phyloP scores from a whole-genome alignment of 2,888 invertebrate species.

The Drosophila kuntzei region DNA sequence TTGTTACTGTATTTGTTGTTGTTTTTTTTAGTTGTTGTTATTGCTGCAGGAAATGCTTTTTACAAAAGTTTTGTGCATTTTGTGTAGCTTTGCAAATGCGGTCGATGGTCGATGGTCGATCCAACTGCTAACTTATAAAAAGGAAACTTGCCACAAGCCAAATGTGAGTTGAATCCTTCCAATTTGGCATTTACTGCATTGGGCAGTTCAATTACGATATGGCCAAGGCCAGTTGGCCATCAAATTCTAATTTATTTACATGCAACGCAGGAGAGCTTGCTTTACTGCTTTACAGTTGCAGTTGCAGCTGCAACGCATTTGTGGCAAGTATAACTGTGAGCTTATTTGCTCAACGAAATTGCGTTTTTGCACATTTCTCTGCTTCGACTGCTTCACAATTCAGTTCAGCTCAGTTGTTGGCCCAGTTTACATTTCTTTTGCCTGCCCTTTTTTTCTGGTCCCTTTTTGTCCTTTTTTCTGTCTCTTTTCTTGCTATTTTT shows the following conservation, averaged over 20 bases:
- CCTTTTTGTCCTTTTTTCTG: conserved; percentile 8
- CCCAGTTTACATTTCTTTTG: conserved; percentile 42
- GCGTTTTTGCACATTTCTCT: conserved; percentile 33
- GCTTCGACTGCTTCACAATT: conserved; percentile 13
- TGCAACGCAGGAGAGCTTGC: conserved; percentile 23
- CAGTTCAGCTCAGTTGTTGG: conserved; percentile 32
- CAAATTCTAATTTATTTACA: conserved; percentile 78
- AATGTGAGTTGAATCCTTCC: conserved; percentile 25
- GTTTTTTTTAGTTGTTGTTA: conserved; percentile 3
- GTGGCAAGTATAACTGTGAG: conserved; percentile 43
- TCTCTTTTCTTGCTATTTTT: conserved; percentile 1
- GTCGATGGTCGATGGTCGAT: conserved; percentile 13
- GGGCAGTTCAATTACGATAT: conserved; percentile 53
- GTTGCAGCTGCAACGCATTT: conserved; percentile 52
- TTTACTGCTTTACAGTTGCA: conserved; percentile 4
- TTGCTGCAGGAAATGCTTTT: conserved; percentile 40
- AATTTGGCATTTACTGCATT: conserved; percentile 46
- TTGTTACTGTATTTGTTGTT: conserved; percentile 11
- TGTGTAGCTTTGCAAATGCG: conserved; percentile 42
- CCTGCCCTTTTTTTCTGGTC: conserved; percentile 6
- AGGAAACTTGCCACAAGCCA: conserved; percentile 6
- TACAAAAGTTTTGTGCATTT: conserved; percentile 42
- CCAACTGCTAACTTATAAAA: conserved; percentile 3
- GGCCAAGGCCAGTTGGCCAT: conserved; percentile 42
- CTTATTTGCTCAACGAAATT: conserved; percentile 72